phyloP scores from a whole-genome alignment of 2,113 vertebrate species.

The Myotis davidii region DNA sequence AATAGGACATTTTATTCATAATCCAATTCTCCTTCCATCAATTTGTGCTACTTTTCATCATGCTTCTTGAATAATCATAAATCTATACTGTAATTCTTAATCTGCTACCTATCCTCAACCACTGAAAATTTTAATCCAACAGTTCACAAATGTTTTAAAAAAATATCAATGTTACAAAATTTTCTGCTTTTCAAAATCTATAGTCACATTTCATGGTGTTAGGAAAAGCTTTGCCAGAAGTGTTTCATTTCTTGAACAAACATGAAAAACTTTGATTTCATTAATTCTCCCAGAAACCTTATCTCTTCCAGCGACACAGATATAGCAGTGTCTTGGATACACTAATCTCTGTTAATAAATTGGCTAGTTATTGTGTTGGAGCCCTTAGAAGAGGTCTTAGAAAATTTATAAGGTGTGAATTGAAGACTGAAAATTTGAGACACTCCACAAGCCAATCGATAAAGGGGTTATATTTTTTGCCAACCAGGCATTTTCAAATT shows the following conservation, averaged over 20 bases:
- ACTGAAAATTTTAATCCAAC: neutral
- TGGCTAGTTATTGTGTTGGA: neutral
- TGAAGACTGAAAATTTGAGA: neutral
- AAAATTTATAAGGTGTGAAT: conserved; percentile 8
- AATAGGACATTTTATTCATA: neutral
- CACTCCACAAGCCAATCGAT: neutral
- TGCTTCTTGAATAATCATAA: neutral
- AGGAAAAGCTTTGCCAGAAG: neutral
- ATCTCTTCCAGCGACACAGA: neutral
- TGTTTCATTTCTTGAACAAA: conserved; percentile 35
- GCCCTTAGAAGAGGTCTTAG: neutral
- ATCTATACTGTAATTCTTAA: neutral
- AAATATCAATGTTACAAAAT: neutral
- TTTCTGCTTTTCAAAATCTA: conserved; percentile 29
- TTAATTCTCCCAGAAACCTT: neutral
- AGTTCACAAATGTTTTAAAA: conserved; percentile 13
- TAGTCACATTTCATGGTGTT: neutral
- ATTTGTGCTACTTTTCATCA: neutral
- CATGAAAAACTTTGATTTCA: neutral
- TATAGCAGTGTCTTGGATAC: neutral
- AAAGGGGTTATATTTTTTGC: neutral
- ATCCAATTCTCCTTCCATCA: neutral
- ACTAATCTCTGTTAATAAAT: neutral
- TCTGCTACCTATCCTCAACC: neutral
- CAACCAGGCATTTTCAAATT: neutral